Evolutionary conservation across 2,113 vertebrate genomes (phyloP), one percentile per base, ranked within the genome.

Genomic region (Ploceus nigricollis): DNA sequence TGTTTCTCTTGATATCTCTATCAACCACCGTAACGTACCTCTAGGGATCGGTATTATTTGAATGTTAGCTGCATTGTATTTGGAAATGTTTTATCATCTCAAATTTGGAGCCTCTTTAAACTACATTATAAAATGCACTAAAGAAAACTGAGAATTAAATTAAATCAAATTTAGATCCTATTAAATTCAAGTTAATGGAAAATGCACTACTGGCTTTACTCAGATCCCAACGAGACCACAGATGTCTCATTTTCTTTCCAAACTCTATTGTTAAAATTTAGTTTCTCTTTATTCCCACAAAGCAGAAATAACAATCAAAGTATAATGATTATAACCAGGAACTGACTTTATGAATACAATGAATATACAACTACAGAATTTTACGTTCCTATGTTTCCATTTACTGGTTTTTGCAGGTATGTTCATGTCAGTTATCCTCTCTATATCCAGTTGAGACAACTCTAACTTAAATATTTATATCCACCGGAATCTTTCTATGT

Each of bases 161-260:
- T 76, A 78, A 82, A 80, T 56, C 58, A 72, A 78, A 86, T 90
- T 90, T 86, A 65, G 35, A 56, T 76, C 13, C 44, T 68, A 68
- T 93, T 87, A 85, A 87, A 89, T 87, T 75, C 47, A 93, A 70
- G 42, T 81, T 90, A 95, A 84, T 76, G n/a, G n/a, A 51, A 84
- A 90, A 87, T 54, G 31, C 15, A 70, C 47, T 89, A 73, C 56
- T 91, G 64, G 58, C 53, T 94, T 87, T 56, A 64, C 15, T 64
- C 44, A 60, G 45, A 87, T 65, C 40, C 86, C 69, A 56, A 2
- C 1, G 6, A 92, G 77, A 91, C 53, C 44, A 30, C 44, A 84
- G 65, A 84, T 65, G 40, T 68, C 48, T 75, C 76, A 44, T 75
- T 79, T 94, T 64, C 77, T 72, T 95, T 82, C 66, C 51, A 87